Base-by-base conservation (phyloP, 1,140 invertebrate species). In the Lucilia sericata region DNA sequence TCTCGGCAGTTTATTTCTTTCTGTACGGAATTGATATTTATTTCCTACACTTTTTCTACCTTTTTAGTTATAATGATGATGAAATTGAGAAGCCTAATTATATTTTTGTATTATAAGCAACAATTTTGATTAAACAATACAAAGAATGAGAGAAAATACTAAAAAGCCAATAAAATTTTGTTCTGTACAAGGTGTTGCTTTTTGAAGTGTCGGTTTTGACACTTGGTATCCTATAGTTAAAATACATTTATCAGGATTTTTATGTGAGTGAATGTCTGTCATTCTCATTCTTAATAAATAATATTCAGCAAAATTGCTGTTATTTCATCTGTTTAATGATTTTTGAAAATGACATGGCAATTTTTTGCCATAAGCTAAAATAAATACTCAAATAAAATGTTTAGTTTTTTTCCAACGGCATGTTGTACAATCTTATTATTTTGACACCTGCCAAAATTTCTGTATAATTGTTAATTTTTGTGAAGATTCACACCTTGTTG, bases 21-120 rank as follows among this genome's bases (percentile, higher is more conserved):
- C 55, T 60, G n/a, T n/a, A 14, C 17, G 25, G 25, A 60, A 14
- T n/a, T 60, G 14, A 25, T 10, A 70, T 21, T 70, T 7, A 2
- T 3, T 70, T 70, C n/a, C 25, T 30, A 30, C 25, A 30, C 25
- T 30, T 30, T 25, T 25, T 19, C 19, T 21, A 7, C 9, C 19
- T 7, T 25, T 21, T 70, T 9, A 0, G 10, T 21, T 21, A 70
- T 70, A 42, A 78, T 78, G 36, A 78, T 80, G 76, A 80, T 80
- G 76, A 80, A 80, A 80, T 80, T 42, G 76, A 80, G 76, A 80
- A 80, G 76, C 76, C 76, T 80, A 80, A 80, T 80, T 80, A 80
- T 80, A 2, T 80, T 80, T 80, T 19, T 21, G 76, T 49, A 51
- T 47, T 80, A 70, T 70, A 70, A 21, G 5, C n/a, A 70, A 70